Conservation (phyloP, 23 tunicate species). For the Styela clava region DNA sequence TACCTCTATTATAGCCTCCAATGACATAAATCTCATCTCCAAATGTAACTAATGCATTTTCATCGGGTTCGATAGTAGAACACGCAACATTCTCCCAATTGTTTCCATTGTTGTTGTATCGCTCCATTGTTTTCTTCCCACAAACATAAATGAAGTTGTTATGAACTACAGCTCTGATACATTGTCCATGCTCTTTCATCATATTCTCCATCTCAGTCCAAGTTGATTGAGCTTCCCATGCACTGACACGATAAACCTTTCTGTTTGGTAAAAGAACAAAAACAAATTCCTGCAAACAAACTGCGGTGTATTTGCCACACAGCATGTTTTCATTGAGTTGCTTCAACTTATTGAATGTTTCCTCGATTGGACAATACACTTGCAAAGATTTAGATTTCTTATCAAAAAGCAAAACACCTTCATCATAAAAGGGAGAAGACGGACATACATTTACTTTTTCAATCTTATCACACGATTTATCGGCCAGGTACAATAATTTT, state of each 20-base stretch:
- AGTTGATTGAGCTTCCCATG: background rate
- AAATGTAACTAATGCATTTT: background rate
- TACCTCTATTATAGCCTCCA: background rate
- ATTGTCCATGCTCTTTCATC: background rate
- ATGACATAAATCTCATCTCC: background rate
- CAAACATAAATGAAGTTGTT: background rate
- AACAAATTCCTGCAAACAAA: too few relatives aligned
- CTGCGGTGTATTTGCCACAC: background rate
- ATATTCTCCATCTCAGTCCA: background rate
- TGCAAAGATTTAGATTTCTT: too few relatives aligned
- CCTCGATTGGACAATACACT: too few relatives aligned
- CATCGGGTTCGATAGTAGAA: too few relatives aligned
- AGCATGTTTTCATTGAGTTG: too few relatives aligned
- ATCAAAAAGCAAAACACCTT: too few relatives aligned
- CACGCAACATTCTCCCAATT: background rate
- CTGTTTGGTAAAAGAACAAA: background rate
- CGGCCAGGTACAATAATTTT: too few relatives aligned
- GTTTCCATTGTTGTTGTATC: background rate
- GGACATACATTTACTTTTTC: too few relatives aligned
- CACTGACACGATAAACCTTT: background rate
- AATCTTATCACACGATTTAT: too few relatives aligned
- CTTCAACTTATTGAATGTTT: too few relatives aligned
- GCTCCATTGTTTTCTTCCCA: background rate
- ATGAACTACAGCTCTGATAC: background rate
- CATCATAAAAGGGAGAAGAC: too few relatives aligned